Percentiles rank a stretch among this genome's conserved stretches.
Conservation (phyloP, 2,888 invertebrate species). For the Salticus scenicus region DNA sequence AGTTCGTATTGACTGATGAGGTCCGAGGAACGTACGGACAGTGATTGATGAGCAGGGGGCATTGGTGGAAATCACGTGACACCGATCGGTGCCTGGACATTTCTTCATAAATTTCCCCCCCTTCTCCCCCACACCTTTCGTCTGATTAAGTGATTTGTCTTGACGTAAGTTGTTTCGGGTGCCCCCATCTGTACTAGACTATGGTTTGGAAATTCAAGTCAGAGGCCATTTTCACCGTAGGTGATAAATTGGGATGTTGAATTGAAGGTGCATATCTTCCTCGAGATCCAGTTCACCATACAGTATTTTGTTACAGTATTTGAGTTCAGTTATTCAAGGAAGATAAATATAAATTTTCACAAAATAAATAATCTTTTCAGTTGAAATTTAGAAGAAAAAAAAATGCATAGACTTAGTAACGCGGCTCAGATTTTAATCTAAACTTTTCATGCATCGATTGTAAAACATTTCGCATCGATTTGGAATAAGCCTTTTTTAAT, state of each 20-base stretch:
- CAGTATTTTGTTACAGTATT: conserved; percentile 1
- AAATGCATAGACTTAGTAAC: too few species aligned
- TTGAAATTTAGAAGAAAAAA: neutral
- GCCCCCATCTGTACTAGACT: conserved; percentile 32
- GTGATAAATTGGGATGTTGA: conserved; percentile 21
- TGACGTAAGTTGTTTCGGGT: conserved; percentile 36
- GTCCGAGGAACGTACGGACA: conserved; percentile 59
- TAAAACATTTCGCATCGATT: too few species aligned
- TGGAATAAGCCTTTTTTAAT: too few species aligned
- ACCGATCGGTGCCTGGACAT: conserved; percentile 59
- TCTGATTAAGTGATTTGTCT: conserved; percentile 68
- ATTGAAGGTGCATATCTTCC: neutral
- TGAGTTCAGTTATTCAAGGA: neutral
- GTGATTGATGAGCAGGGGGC: conserved; percentile 66
- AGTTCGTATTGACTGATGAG: conserved; percentile 57
- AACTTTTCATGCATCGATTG: too few species aligned
- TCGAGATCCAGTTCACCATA: neutral
- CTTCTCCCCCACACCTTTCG: neutral
- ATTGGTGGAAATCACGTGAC: conserved; percentile 64
- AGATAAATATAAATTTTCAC: neutral
- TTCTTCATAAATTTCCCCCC: conserved; percentile 65
- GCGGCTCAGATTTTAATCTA: too few species aligned
- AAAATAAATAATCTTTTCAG: neutral
- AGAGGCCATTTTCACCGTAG: conserved; percentile 35
- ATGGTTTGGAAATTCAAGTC: conserved; percentile 51